Evolutionary conservation across 2,797 vertebrate genomes (phyloP), one percentile per base, ranked within the genome.

Genomic region (Peromyscus nudipes): DNA sequence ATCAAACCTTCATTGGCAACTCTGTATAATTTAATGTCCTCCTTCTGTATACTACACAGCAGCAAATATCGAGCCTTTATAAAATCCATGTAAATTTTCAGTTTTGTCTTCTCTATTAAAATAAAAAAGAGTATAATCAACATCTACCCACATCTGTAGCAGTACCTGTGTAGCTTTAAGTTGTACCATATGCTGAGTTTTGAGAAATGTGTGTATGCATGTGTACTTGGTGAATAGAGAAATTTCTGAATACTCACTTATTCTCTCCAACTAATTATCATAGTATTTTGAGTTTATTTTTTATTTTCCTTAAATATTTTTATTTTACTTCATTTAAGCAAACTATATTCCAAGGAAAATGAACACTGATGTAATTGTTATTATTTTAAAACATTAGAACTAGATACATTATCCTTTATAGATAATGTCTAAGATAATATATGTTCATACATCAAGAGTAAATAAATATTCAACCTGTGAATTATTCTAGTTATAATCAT

Each of bases 131-230:
- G 17, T 4, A 65, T 7, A 21, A 40, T 37, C 9, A 5, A 2
- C 4, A 23, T 4, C 21, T 37, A 7, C 34, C 7, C 1, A 0
- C 6, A 8, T 57, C 16, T 23, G 6, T 9, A 25, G 6, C 23
- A 46, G 7, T 2, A 57, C 13, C 11, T n/a, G 3, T 25, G 0
- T 9, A 10, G 37, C 8, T 57, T 84, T 17, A 77, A 25, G 11
- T 11, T 8, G 6, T 37, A 62, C 31, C 14, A 43, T 31, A 62
- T 6, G 1, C 12, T 52, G 9, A 34, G 25, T 34, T 46, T 21
- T 7, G 17, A 31, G 8, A 31, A 49, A 31, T 31, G 9, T 17
- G 7, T 25, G 19, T 8, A 52, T 64, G 17, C 17, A 65, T 49
- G 9, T 19, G 23, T 29, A 34, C 60, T 40, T 34, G 1, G 25